Percentiles rank a stretch among this genome's conserved stretches.
Conservation (phyloP, 2,888 invertebrate species). For the Crematogaster levior region DNA sequence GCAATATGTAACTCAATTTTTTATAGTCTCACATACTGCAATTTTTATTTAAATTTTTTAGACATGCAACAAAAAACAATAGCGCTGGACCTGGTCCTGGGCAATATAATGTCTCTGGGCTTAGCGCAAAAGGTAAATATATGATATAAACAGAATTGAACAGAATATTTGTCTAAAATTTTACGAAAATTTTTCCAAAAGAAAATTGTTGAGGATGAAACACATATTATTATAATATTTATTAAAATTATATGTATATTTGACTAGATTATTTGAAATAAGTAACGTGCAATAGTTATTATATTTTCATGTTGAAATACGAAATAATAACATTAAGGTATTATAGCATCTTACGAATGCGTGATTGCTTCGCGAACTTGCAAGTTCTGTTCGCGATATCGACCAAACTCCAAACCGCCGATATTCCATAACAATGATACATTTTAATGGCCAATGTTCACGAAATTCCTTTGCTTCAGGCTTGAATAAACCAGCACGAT, state of each 20-base stretch:
- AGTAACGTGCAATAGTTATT: neutral
- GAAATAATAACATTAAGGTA: no score
- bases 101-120: slow-evolving; percentile 95
- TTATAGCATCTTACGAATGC: neutral
- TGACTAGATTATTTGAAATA: neutral
- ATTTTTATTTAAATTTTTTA: slow-evolving; percentile 74
- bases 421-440: slow-evolving; percentile 59
- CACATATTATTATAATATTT: neutral
- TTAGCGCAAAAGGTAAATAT: slow-evolving; percentile 92
- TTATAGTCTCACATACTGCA: neutral
- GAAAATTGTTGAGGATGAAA: neutral
- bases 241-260: no score
- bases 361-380: slow-evolving; percentile 34
- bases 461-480: slow-evolving; percentile 60
- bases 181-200: neutral
- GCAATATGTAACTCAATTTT: neutral
- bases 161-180: neutral
- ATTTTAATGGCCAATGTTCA: slow-evolving; percentile 57
- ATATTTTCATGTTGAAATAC: neutral
- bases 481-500: slow-evolving; percentile 10
- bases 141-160: neutral
- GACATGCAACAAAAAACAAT: slow-evolving; percentile 86
- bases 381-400: slow-evolving; percentile 57
- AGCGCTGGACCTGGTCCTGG: slow-evolving; percentile 95
- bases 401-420: slow-evolving; percentile 67